These are phyloP conservation scores for Corythornis vintsioides DNA, from an alignment of 2,113 vertebrate species.

Conservation along the genomic window DNA sequence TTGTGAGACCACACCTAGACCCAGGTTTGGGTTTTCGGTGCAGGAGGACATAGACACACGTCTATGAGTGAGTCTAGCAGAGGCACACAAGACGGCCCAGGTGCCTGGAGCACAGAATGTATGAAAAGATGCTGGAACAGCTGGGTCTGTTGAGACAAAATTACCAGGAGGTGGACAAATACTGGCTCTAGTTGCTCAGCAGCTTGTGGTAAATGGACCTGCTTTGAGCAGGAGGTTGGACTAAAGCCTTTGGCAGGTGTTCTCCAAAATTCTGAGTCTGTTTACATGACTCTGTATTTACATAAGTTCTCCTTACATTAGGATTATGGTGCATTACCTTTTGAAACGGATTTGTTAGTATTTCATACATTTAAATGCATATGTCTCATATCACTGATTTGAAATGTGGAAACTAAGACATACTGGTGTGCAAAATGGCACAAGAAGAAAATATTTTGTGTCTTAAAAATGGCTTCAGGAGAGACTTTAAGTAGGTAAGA, in stretches of 20 bases:
- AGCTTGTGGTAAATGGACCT: background rate
- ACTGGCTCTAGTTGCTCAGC: background rate
- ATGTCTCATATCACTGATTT: background rate
- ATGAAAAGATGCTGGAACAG: background rate
- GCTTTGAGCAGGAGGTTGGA: background rate
- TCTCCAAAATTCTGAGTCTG: background rate
- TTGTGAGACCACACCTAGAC: too few relatives aligned
- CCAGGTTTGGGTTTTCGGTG: background rate
- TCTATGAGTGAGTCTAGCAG: background rate
- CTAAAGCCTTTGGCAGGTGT: background rate
- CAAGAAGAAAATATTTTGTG: background rate
- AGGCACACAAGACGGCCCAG: background rate
- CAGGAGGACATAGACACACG: background rate
- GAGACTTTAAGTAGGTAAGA: background rate
- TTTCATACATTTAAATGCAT: background rate
- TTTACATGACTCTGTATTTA: background rate
- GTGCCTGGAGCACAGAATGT: background rate
- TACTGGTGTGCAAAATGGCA: background rate
- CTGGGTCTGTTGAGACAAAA: background rate
- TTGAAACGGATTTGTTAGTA: background rate
- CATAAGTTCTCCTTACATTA: background rate
- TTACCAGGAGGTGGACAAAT: background rate
- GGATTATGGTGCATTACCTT: background rate
- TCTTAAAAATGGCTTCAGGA: background rate
- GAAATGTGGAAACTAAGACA: background rate